Base-by-base conservation (phyloP, 2,888 invertebrate species). In the Melanophora roralis region DNA sequence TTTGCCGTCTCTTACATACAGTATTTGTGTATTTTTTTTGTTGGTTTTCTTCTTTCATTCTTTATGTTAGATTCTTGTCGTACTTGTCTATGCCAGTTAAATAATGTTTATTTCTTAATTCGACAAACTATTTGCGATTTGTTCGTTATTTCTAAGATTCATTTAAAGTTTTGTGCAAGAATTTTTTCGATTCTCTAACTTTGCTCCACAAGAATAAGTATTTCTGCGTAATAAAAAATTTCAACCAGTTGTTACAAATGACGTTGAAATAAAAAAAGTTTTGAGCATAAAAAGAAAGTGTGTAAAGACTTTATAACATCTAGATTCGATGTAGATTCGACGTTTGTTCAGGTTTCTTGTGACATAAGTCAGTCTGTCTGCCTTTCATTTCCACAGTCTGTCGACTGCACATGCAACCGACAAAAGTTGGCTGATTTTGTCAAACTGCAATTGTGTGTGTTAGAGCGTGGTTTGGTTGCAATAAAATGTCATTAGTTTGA, bases 41-140 rank as follows among this genome's bases (percentile, higher is more conserved):
- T 19, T 45, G 12, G 12, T 36, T 4, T 45, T 45, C 4, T 21
- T 9, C 9, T 43, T 16, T 1, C 43, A 43, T 2, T n/a, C 6
- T 43, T 34, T 62, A 14, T 21, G n/a, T 16, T 16, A 32, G 21
- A n/a, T 55, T 11, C n/a, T 68, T 45, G 19, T 43, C 8, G 45
- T 55, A 12, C 32, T 16, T 40, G 55, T 45, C 34, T 55, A 34
- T 55, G 32, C 19, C 16, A 65, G 49, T 71, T 65, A 65, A 64
- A 77, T 59, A 77, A 64, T 59, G 77, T 77, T 59, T 59, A 9
- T 59, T 40, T 69, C 45, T 64, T 64, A 34, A 47, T 45, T 68
- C 45, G 19, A 11, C 23, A 57, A 73, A 55, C 72, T 73, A 57
- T 55, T 69, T 69, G 21, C 14, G 23, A 23, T 49, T 27, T 16